phyloP scores from a whole-genome alignment of 2,797 vertebrate species.

The Sebastes elongatus region DNA sequence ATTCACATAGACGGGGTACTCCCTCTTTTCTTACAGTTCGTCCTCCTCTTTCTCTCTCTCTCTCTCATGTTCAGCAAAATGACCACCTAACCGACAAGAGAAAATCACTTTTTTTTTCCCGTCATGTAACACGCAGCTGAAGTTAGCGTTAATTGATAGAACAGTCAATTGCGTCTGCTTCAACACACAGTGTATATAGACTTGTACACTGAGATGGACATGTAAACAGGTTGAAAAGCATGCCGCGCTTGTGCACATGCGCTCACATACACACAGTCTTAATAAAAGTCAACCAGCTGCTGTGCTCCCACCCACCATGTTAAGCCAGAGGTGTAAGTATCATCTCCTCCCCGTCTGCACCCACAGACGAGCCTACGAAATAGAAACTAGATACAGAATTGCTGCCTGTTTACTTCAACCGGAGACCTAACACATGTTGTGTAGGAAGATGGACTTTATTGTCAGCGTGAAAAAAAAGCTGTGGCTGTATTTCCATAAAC shows the following conservation, averaged over 20 bases:
- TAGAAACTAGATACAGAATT: conserved; percentile 73
- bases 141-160: conserved; percentile 56
- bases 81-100: conserved; percentile 38
- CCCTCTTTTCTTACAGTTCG: conserved; percentile 33
- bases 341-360: conserved; percentile 59
- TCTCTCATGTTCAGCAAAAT: conserved; percentile 52
- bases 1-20: conserved; percentile 62
- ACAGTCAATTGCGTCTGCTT: conserved; percentile 34
- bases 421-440: conserved; percentile 75
- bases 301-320: conserved; percentile 67
- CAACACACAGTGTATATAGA: neutral
- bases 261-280: conserved; percentile 34
- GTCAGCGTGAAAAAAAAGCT: conserved; percentile 54
- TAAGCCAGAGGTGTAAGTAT: conserved; percentile 73
- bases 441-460: conserved; percentile 76
- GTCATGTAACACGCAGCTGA: conserved; percentile 20
- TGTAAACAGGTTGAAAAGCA: conserved; percentile 21
- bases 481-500: conserved; percentile 54
- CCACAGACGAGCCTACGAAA: conserved; percentile 72
- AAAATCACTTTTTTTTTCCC: conserved; percentile 42
- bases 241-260: neutral
- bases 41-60: conserved; percentile 25
- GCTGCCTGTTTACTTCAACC: conserved; percentile 68
- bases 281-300: conserved; percentile 74
- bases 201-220: conserved; percentile 2